phyloP scores from a whole-genome alignment of 2,888 invertebrate genomes.

The Bombyx huttoni region DNA sequence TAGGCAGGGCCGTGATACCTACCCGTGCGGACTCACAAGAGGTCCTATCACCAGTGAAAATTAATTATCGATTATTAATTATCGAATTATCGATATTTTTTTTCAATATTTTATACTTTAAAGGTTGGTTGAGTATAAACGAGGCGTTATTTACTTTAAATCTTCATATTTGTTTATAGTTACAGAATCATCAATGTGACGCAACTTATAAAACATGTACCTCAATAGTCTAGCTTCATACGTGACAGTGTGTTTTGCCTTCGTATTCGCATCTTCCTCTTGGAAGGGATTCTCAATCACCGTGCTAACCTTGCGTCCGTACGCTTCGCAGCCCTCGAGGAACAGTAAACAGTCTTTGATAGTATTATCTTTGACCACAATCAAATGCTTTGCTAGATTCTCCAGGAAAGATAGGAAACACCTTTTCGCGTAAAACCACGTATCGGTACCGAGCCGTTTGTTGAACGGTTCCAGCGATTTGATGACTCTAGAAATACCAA shows the following conservation, averaged over 20 bases:
- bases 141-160: slow-evolving; percentile 40
- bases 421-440: slow-evolving; percentile 98
- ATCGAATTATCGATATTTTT: too few species aligned
- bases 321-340: slow-evolving; percentile 89
- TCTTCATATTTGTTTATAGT: slow-evolving; percentile 69
- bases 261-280: slow-evolving; percentile 76
- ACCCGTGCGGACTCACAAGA: too few species aligned
- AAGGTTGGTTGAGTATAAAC: too few species aligned
- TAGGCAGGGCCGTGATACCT: too few species aligned
- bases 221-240: slow-evolving; percentile 91
- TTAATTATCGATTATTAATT: too few species aligned
- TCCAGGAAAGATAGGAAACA: slow-evolving; percentile 95
- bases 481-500: slow-evolving; percentile 96
- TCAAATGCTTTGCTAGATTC: slow-evolving; percentile 91
- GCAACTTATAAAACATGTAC: slow-evolving; percentile 81
- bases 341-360: slow-evolving; percentile 90
- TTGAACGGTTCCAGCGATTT: slow-evolving; percentile 96
- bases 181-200: slow-evolving; percentile 67
- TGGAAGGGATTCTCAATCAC: slow-evolving; percentile 87
- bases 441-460: slow-evolving; percentile 96
- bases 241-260: slow-evolving; percentile 90
- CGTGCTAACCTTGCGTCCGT: slow-evolving; percentile 88
- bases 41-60: too few species aligned
- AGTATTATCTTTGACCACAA: slow-evolving; percentile 88
- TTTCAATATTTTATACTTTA: too few species aligned